Evolutionary conservation across 2,113 vertebrate species (phyloP).

Genomic region (Microtus pennsylvanicus): DNA sequence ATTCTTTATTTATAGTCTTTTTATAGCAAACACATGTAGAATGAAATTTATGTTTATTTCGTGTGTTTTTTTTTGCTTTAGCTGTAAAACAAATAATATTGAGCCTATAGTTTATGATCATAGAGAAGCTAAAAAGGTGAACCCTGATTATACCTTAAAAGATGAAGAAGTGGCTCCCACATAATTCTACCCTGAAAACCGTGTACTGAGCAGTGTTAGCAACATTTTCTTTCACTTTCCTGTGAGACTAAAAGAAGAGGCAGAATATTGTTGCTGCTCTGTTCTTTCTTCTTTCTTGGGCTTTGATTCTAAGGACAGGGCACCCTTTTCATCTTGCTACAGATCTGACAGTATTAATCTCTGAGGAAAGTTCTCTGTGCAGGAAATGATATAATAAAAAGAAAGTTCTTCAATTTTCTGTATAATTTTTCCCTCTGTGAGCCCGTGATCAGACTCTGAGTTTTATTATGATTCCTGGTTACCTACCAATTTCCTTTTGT

Average conservation of each 20-base stretch:
- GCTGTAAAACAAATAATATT: too few species aligned
- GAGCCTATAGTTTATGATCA: too few species aligned
- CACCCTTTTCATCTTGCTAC: slow-evolving; percentile 83
- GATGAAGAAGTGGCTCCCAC: slow-evolving; percentile 29
- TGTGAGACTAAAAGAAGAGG: slow-evolving; percentile 54
- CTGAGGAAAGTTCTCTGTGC: slow-evolving; percentile 75
- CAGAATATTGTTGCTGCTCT: slow-evolving; percentile 71
- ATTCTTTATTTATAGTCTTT: neutral
- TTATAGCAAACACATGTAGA: neutral
- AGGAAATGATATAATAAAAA: slow-evolving; percentile 71
- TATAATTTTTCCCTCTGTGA: slow-evolving; percentile 79
- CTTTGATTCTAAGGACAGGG: slow-evolving; percentile 83
- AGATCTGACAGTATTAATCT: slow-evolving; percentile 84
- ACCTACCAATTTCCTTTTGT: slow-evolving; percentile 71
- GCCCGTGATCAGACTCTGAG: slow-evolving; percentile 70
- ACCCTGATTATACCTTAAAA: neutral
- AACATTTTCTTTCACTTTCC: slow-evolving; percentile 57
- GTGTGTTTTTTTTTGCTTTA: too few species aligned
- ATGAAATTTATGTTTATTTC: too few species aligned
- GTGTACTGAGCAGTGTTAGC: slow-evolving; percentile 14
- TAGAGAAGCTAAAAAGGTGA: too few species aligned
- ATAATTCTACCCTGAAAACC: neutral
- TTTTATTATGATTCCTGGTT: slow-evolving; percentile 70
- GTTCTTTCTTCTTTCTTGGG: slow-evolving; percentile 72
- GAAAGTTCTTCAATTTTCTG: slow-evolving; percentile 67